phyloP scores from a whole-genome alignment of 2,797 vertebrate genomes.

The Anguilla pacifica region DNA sequence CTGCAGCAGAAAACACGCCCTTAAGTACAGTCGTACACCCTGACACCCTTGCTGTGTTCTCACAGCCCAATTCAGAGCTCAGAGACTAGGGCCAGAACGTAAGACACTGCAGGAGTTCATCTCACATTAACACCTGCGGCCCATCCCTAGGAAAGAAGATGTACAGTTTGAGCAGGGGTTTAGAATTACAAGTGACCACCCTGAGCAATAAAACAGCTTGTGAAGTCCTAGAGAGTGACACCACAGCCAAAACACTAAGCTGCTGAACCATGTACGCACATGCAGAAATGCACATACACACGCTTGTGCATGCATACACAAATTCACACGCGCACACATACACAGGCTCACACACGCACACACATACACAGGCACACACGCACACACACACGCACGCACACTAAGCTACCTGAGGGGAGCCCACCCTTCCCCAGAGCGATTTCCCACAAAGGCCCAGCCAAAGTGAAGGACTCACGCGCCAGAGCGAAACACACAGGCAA shows the following conservation, averaged over 20 bases:
- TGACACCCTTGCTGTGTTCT: too few relatives aligned
- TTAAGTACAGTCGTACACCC: background rate
- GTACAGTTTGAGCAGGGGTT: too few relatives aligned
- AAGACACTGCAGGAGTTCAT: too few relatives aligned
- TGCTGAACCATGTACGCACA: background rate
- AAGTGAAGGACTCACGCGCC: background rate
- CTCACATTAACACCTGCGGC: too few relatives aligned
- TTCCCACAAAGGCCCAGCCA: background rate
- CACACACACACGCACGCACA: conserved; percentile 48
- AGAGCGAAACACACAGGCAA: background rate
- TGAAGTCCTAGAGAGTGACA: background rate
- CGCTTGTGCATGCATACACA: background rate
- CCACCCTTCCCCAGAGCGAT: conserved; percentile 48
- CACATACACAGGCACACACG: background rate
- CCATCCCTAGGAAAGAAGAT: too few relatives aligned
- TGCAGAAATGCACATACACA: background rate
- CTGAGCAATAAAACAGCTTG: background rate
- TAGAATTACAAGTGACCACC: too few relatives aligned
- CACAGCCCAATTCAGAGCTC: too few relatives aligned
- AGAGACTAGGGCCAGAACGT: too few relatives aligned
- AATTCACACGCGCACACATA: background rate
- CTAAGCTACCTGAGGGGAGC: conserved; percentile 38
- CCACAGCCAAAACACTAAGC: background rate
- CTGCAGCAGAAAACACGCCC: conserved; percentile 58
- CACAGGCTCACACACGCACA: background rate